Evolutionary conservation across 2,888 invertebrate species (phyloP), one percentile per base, ranked within the genome.

Genomic region (Limnephilus auricula): DNA sequence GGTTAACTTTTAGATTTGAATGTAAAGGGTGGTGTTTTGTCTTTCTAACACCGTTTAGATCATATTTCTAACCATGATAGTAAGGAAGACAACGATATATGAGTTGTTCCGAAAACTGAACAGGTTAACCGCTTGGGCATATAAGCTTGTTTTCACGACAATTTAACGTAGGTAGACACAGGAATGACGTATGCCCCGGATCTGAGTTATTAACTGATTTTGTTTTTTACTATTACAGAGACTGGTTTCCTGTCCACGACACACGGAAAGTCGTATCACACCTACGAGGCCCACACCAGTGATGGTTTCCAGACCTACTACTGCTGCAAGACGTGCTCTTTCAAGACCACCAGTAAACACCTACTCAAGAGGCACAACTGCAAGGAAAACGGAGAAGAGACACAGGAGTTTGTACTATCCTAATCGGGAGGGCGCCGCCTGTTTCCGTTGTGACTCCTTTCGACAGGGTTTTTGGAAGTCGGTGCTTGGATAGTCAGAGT

Each of bases 301-400:
- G 79, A 37, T 18, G 65, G 37, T 4, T 34, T 79, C 13, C 34
- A 80, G 40, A 91, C 91, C 34, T 89, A 79, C 91, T 91, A 91
- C 79, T 86, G 79, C 32, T 91, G 91, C 65, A 45, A 80, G 34
- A 79, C 4, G 15, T 91, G 91, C 80, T 4, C 25, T 25, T 88
- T 89, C 65, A 89, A 91, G 80, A 89, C 91, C n/a, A 45, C 45
- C 84, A 91, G 80, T 86, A 84, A 84, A 80, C 79, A 85, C 34
- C 80, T 79, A 15, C 80, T 89, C 85, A 91, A 89, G 45, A 50
- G 86, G 30, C 91, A 91, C 89, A 32, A 86, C 32, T 91, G 91
- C 89, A 87, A 80, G 87, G 87, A 15, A 50, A 15, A 32, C 15
- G 65, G 25, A 65, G 65, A 1, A 65, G 65, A 25, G n/a, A 25